Evolutionary conservation across 2,888 invertebrate genomes (phyloP).

Genomic region (Mesochorus sp.): DNA sequence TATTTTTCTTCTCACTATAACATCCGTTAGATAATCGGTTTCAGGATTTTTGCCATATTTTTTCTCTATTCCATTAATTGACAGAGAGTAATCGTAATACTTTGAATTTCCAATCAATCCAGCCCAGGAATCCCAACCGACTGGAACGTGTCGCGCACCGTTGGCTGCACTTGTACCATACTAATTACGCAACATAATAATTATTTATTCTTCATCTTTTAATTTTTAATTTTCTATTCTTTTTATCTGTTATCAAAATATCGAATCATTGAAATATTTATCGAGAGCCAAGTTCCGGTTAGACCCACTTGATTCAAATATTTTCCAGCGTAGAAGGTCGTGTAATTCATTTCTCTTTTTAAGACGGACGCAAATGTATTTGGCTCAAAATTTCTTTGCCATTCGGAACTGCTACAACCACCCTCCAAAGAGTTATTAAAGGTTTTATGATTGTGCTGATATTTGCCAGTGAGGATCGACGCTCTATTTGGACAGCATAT

Average conservation of each 20-base stretch:
- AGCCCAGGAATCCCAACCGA: conserved; percentile 94
- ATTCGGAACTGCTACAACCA: conserved; percentile 88
- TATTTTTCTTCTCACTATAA: conserved; percentile 85
- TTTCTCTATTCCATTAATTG: conserved; percentile 89
- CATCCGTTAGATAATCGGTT: conserved; percentile 91
- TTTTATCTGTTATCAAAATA: background rate
- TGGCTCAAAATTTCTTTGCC: conserved; percentile 87
- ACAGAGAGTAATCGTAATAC: conserved; percentile 95
- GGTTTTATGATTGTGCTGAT: conserved; percentile 91
- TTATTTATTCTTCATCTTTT: background rate
- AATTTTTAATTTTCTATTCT: no score
- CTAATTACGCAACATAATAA: conserved; percentile 78
- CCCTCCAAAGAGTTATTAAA: conserved; percentile 91
- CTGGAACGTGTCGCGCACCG: conserved; percentile 88
- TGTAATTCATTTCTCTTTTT: conserved; percentile 86
- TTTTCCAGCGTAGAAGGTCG: conserved; percentile 96
- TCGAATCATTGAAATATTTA: no score
- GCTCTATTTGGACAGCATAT: conserved; percentile 96
- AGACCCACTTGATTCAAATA: conserved; percentile 91
- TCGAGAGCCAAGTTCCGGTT: background rate
- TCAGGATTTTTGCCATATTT: conserved; percentile 83
- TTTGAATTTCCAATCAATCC: conserved; percentile 95
- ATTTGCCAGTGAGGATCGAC: conserved; percentile 91
- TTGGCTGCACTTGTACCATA: conserved; percentile 86
- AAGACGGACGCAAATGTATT: conserved; percentile 88